Evolutionary conservation across 2,888 invertebrate genomes (phyloP), one percentile per base, ranked within the genome.

Genomic region (Glyphotaelius pellucidus): DNA sequence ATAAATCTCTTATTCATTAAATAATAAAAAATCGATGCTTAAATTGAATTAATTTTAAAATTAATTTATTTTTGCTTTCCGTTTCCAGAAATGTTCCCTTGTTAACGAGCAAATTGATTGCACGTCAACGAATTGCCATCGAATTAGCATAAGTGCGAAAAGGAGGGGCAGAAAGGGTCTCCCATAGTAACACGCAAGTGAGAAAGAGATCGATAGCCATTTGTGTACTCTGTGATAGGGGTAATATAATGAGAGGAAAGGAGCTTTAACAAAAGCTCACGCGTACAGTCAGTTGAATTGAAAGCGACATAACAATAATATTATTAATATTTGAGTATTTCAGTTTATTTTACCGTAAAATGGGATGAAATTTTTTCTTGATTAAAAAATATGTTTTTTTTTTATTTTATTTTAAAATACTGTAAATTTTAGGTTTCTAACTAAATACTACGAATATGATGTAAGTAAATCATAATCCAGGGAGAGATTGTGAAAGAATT

Each of bases 51-150:
- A 32, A 35, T 32, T 14, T 83, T 3, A 7, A 1, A 31, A 35
- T 32, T 32, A 35, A 35, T 32, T 83, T 83, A 32, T 83, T 19
- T 83, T 35, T n/a, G 35, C 80, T 35, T 89, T 35, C 89, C 2
- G 30, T 32, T 89, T 67, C 35, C 52, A 79, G 38, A 32, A 32
- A 31, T 35, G 89, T 32, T 35, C 79, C 31, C 47, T 87, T 91
- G 85, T 67, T 85, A 31, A 67, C 32, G 95, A 96, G 67, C 95
- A 96, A 96, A 96, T 96, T 96, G 96, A 96, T 96, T 96, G 96
- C 96, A 95, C 95, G 95, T 95, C 96, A 96, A 96, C 96, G 95
- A 95, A 95, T 95, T 95, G 95, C 95, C 95, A 95, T 95, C 95
- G 95, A 95, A 96, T 96, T 96, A 96, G 95, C 95, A 94, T 94